These are phyloP conservation scores for Phoxinus dragarum DNA, from an alignment of 2,797 vertebrate genomes.

Conservation along the genomic window DNA sequence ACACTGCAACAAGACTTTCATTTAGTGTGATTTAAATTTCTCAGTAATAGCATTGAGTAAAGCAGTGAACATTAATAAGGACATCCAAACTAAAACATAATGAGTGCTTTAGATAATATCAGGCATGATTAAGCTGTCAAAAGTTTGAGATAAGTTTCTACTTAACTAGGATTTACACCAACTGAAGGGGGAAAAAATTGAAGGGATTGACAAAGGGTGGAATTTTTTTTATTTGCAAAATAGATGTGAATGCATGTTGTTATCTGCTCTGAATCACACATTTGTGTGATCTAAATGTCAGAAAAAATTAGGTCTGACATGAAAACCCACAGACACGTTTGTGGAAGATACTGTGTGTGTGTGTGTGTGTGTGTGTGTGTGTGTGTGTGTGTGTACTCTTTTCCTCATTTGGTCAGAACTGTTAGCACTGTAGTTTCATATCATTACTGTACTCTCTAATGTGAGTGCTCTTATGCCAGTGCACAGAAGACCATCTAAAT, in stretches of 20 bases:
- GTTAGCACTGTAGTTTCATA: constrained; percentile 42
- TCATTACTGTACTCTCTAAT: constrained; percentile 24
- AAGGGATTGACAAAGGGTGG: too few relatives aligned
- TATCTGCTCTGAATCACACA: neutral
- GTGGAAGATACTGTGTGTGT: neutral
- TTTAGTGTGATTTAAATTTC: neutral
- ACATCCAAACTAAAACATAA: neutral
- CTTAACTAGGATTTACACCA: neutral
- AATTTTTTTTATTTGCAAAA: neutral
- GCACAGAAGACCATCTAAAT: neutral
- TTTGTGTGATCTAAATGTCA: constrained; percentile 23
- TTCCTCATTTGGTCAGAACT: constrained; percentile 39
- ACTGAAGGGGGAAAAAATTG: too few relatives aligned
- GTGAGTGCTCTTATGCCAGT: neutral
- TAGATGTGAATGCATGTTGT: too few relatives aligned
- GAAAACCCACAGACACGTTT: constrained; percentile 8
- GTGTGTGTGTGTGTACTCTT: neutral
- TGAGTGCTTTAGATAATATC: neutral
- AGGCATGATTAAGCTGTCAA: neutral
- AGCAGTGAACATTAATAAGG: neutral
- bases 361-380: neutral
- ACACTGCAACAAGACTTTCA: neutral
- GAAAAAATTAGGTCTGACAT: neutral
- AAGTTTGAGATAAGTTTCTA: neutral
- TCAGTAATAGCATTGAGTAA: neutral